A percentile compares a stretch with the other conserved stretches of the same genome.
These are phyloP conservation scores for Peromyscus leucopus DNA, from an alignment of 2,113 vertebrate genomes.

Conservation along the genomic window DNA sequence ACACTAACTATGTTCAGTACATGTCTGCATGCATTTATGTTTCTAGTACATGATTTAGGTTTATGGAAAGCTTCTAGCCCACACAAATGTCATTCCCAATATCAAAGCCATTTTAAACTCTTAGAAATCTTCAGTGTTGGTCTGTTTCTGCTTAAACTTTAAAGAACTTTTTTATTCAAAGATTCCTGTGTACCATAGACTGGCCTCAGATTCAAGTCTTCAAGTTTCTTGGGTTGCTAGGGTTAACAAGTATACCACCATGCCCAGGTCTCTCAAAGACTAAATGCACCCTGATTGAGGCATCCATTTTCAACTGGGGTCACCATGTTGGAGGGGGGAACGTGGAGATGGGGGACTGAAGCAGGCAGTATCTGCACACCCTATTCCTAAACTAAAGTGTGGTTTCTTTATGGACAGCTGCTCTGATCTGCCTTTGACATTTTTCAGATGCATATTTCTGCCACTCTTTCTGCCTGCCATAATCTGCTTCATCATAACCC, in stretches of 20 bases:
- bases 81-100: neutral
- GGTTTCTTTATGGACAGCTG: neutral
- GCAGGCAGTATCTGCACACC: neutral
- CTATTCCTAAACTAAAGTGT: neutral
- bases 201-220: neutral
- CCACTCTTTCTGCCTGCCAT: neutral
- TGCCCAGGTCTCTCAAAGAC: neutral
- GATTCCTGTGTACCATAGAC: neutral
- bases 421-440: neutral
- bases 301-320: neutral
- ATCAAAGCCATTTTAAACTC: slow-evolving; percentile 5
- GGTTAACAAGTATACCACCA: neutral
- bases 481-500: too few species aligned
- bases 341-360: neutral
- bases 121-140: neutral
- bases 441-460: neutral
- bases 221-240: neutral
- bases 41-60: neutral
- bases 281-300: neutral
- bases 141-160: slow-evolving; percentile 22
- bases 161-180: neutral
- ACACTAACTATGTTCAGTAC: neutral
- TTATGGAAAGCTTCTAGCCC: slow-evolving; percentile 10
- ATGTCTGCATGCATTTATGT: neutral
- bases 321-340: neutral